A percentile compares a stretch with the other conserved stretches of the same genome.
These are phyloP conservation scores for Isichthys henryi DNA, from an alignment of 2,113 vertebrate genomes.

Conservation along the genomic window DNA sequence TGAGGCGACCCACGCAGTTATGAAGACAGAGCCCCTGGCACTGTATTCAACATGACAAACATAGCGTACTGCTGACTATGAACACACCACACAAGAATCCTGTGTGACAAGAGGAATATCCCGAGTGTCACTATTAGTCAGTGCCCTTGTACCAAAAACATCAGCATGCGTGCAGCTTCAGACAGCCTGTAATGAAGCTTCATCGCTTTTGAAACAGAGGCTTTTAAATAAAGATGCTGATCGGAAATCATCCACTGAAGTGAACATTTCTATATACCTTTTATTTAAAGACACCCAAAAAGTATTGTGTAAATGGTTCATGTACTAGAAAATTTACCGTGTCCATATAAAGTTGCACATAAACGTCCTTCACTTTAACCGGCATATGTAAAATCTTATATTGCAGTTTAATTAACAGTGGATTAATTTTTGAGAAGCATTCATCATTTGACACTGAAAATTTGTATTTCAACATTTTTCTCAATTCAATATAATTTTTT, in stretches of 20 bases:
- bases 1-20: not conserved
- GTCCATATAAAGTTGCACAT: not conserved
- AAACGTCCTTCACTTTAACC: not conserved
- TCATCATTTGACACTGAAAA: not conserved
- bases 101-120: not conserved
- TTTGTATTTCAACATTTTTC: not conserved
- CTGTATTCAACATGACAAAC: not conserved
- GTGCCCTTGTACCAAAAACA: not conserved
- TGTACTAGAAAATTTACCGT: not conserved
- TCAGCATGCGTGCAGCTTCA: not conserved
- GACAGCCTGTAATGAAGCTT: not conserved
- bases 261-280: not conserved
- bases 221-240: not conserved
- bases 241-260: not conserved
- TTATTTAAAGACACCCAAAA: not conserved
- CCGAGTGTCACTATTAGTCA: not conserved
- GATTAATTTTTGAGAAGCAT: not conserved
- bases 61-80: not conserved
- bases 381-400: not conserved
- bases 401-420: not conserved
- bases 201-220: not conserved
- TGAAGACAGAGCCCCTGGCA: not conserved
- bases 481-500: not conserved
- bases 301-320: not conserved
- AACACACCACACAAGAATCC: not conserved